Conservation (phyloP, 2,113 vertebrate genomes). For the Neogale vison region DNA sequence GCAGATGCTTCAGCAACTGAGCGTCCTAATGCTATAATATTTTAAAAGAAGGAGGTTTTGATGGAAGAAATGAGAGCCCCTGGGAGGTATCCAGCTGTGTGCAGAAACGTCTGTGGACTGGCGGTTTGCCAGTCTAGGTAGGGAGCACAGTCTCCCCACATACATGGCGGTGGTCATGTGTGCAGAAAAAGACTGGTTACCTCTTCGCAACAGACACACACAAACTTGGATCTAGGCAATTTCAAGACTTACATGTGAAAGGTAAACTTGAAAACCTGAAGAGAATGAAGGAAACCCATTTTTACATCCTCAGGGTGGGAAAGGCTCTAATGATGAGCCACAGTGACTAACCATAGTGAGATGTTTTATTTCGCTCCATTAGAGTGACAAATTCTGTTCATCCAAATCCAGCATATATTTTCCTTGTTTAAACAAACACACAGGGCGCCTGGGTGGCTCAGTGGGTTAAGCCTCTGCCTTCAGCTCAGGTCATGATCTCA, state of each 20-base stretch:
- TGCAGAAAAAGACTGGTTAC: accelerated
- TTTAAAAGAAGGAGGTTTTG: neutral
- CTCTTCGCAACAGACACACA: neutral
- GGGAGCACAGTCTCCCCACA: neutral
- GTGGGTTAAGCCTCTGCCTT: too few species aligned
- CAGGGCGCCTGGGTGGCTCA: too few species aligned
- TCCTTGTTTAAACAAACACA: neutral
- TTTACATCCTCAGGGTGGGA: neutral
- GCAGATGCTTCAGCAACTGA: too few species aligned
- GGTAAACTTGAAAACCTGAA: neutral
- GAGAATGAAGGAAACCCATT: neutral
- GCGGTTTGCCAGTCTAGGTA: accelerated
- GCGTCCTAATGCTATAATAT: too few species aligned
- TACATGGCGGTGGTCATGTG: accelerated
- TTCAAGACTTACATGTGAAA: neutral
- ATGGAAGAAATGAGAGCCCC: accelerated
- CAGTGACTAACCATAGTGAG: neutral
- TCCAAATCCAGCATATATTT: neutral
- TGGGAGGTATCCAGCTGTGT: accelerated
- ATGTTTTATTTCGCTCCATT: neutral
- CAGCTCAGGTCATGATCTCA: too few species aligned
- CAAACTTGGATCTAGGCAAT: neutral
- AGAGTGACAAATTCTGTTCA: neutral
- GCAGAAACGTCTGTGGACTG: accelerated
- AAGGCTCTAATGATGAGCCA: neutral